These are phyloP conservation scores for Poecilia latipinna DNA, from an alignment of 2,113 vertebrate species.

Conservation along the genomic window DNA sequence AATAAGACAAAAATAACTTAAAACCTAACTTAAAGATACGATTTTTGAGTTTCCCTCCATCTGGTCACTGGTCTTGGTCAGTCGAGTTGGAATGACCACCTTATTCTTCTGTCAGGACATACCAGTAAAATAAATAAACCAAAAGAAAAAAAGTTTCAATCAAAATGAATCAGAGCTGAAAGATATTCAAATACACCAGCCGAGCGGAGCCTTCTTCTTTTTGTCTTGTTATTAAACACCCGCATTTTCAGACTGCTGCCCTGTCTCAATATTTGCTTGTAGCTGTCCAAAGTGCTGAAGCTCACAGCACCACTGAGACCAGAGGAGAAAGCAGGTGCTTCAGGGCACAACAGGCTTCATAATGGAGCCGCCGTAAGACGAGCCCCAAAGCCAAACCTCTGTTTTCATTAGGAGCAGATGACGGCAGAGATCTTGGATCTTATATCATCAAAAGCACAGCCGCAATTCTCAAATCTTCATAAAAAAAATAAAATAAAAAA, in stretches of 20 bases:
- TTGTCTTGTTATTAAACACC: background rate
- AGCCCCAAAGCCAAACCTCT: slow-evolving; percentile 42
- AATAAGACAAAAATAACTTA: too few species aligned
- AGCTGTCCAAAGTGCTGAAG: slow-evolving; percentile 32
- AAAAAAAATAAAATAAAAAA: background rate
- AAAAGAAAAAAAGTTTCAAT: background rate
- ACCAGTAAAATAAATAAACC: background rate
- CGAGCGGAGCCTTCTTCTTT: background rate
- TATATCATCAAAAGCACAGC: background rate
- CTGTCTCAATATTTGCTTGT: slow-evolving; percentile 37
- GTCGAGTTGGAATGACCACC: too few species aligned
- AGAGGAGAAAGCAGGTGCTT: slow-evolving; percentile 32
- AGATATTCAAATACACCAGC: background rate
- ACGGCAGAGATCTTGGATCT: slow-evolving; percentile 38
- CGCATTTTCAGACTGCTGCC: slow-evolving; percentile 8
- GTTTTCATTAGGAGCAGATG: slow-evolving; percentile 58
- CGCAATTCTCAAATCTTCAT: slow-evolving; percentile 16
- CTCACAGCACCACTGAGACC: slow-evolving; percentile 28
- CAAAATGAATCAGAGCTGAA: background rate
- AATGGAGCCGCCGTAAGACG: slow-evolving; percentile 38
- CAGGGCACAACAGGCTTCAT: slow-evolving; percentile 25
- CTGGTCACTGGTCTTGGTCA: too few species aligned
- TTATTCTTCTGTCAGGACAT: too few species aligned
- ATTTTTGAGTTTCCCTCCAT: too few species aligned
- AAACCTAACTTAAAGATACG: too few species aligned